phyloP scores from a whole-genome alignment of 2,113 vertebrate genomes.

The Zosterops pallidus region DNA sequence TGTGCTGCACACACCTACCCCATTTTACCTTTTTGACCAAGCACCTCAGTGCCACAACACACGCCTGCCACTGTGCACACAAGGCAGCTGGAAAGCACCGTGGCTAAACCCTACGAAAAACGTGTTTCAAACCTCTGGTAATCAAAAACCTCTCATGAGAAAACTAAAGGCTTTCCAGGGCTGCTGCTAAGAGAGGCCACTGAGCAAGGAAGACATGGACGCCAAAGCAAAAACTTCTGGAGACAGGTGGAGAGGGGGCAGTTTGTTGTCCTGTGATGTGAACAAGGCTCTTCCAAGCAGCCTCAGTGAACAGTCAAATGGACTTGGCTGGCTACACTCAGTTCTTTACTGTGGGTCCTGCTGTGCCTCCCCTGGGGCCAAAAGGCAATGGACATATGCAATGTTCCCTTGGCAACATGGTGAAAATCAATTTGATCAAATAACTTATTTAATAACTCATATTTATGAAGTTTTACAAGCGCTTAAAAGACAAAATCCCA shows the following conservation, averaged over 20 bases:
- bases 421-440: not conserved
- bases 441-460: not conserved
- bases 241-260: not conserved
- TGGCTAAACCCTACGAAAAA: not conserved
- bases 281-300: not conserved
- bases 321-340: not conserved
- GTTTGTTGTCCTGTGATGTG: not conserved
- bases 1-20: not conserved
- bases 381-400: not conserved
- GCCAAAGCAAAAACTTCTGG: not conserved
- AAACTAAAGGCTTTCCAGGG: conserved; percentile 36
- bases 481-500: not conserved
- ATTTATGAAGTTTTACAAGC: not conserved
- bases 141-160: not conserved
- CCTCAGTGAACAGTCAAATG: not conserved
- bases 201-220: not conserved
- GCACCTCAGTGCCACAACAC: not conserved
- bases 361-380: not conserved
- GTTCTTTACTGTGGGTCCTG: not conserved
- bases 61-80: not conserved
- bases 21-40: not conserved
- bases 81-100: not conserved
- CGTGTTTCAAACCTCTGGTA: not conserved
- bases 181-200: not conserved
- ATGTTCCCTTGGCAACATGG: not conserved